Conservation (phyloP, 2,888 invertebrate species). For the Polydrusus tereticollis region DNA sequence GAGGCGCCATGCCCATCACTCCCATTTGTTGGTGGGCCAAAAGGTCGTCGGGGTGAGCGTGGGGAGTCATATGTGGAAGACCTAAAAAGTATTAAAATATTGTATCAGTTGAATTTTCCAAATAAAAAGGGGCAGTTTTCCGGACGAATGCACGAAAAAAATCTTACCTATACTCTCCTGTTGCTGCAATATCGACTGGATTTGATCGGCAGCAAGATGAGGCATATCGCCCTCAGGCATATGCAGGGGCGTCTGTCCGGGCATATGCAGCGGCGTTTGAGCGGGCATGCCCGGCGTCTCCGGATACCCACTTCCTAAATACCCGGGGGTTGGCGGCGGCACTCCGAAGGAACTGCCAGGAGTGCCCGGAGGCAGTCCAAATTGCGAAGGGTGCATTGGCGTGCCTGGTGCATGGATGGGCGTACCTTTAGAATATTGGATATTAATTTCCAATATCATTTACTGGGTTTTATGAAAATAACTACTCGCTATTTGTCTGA, state of each 20-base stretch:
- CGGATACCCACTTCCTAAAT: conserved; percentile 49
- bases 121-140: too few species aligned
- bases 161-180: conserved; percentile 59
- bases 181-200: conserved; percentile 64
- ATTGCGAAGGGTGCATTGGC: conserved; percentile 58
- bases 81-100: conserved; percentile 27
- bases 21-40: conserved; percentile 53
- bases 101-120: too few species aligned
- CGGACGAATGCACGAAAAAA: too few species aligned
- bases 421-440: too few species aligned
- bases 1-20: conserved; percentile 29
- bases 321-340: conserved; percentile 43
- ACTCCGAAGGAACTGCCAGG: conserved; percentile 36
- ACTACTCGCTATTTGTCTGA: too few species aligned
- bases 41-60: conserved; percentile 60
- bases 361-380: conserved; percentile 67
- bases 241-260: conserved; percentile 63
- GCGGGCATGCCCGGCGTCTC: conserved; percentile 48
- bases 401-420: conserved; percentile 45
- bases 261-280: conserved; percentile 64
- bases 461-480: too few species aligned
- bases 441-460: too few species aligned
- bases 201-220: conserved; percentile 75
- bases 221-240: conserved; percentile 71
- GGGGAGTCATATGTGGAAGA: conserved; percentile 63